Evolutionary conservation across 2,797 vertebrate genomes (phyloP).

Genomic region (Dallia pectoralis): DNA sequence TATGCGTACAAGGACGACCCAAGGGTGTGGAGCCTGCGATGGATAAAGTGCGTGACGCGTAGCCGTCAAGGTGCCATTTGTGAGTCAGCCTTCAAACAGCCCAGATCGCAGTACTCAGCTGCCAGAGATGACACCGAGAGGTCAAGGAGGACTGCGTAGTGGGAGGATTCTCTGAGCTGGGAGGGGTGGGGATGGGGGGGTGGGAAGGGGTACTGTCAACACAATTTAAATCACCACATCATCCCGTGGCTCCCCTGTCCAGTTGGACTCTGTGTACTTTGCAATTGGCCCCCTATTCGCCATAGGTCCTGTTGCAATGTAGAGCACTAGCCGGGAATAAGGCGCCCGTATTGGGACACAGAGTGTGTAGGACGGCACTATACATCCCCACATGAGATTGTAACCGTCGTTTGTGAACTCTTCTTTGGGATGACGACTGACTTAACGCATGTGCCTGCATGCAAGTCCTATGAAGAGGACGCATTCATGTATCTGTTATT

Average conservation of each 20-base stretch:
- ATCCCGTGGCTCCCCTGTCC: constrained; percentile 49
- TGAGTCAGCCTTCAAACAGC: constrained; percentile 29
- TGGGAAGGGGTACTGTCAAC: constrained; percentile 52
- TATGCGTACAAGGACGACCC: too few relatives aligned
- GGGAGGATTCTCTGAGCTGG: too few relatives aligned
- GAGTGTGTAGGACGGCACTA: too few relatives aligned
- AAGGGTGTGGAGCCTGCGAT: too few relatives aligned
- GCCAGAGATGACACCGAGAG: constrained; percentile 54
- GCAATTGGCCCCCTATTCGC: too few relatives aligned
- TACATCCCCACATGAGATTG: too few relatives aligned
- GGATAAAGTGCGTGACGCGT: background rate
- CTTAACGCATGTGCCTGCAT: background rate
- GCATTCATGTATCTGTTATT: constrained; percentile 31
- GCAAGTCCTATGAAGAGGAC: constrained; percentile 32
- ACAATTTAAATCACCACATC: constrained; percentile 51
- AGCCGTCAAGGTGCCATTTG: background rate
- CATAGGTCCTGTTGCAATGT: too few relatives aligned
- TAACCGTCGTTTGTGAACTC: background rate
- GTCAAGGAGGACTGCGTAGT: constrained; percentile 54
- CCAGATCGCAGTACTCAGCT: constrained; percentile 52
- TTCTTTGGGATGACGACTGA: background rate
- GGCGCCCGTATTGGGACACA: too few relatives aligned
- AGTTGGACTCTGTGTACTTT: background rate
- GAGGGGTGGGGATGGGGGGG: constrained; percentile 44
- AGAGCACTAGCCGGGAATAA: too few relatives aligned